Percentiles rank a stretch among this genome's conserved stretches.
These are phyloP conservation scores for Macrotrachela quadricornifera DNA, from an alignment of 1,140 invertebrate species.

Conservation along the genomic window DNA sequence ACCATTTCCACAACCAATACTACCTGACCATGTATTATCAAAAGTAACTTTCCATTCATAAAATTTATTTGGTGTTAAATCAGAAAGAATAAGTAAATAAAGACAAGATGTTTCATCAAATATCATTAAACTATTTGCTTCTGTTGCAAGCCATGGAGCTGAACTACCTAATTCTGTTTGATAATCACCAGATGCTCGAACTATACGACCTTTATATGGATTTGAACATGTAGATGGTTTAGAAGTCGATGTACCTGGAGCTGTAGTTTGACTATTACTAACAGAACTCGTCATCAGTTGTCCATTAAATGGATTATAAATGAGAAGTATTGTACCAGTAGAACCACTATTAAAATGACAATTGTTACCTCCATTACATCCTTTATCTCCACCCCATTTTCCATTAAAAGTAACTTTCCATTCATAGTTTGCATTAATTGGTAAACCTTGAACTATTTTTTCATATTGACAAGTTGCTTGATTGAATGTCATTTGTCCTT, in stretches of 20 bases:
- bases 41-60: slow-evolving; percentile 5
- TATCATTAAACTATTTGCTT: background rate
- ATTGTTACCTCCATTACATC: too few species aligned
- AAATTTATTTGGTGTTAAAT: background rate
- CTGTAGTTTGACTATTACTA: too few species aligned
- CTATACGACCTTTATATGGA: background rate
- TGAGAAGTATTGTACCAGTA: too few species aligned
- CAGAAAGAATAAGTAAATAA: background rate
- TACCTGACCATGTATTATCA: slow-evolving; percentile 1
- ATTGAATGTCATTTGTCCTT: slow-evolving; percentile 2
- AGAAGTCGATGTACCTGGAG: too few species aligned
- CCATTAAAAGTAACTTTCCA: slow-evolving; percentile 6
- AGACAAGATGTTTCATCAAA: background rate
- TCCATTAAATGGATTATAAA: too few species aligned
- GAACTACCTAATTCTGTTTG: background rate
- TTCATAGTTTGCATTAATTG: background rate
- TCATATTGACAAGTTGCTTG: background rate
- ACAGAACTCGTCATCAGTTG: too few species aligned
- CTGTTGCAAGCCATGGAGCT: background rate
- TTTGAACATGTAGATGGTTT: too few species aligned
- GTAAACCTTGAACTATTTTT: background rate
- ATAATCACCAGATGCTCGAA: slow-evolving; percentile 6
- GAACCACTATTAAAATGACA: too few species aligned
- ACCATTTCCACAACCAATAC: slow-evolving; percentile 3
- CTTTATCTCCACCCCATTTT: background rate